Evolutionary conservation across 2,113 vertebrate species (phyloP).

Genomic region (Phrynosoma blainvillii): DNA sequence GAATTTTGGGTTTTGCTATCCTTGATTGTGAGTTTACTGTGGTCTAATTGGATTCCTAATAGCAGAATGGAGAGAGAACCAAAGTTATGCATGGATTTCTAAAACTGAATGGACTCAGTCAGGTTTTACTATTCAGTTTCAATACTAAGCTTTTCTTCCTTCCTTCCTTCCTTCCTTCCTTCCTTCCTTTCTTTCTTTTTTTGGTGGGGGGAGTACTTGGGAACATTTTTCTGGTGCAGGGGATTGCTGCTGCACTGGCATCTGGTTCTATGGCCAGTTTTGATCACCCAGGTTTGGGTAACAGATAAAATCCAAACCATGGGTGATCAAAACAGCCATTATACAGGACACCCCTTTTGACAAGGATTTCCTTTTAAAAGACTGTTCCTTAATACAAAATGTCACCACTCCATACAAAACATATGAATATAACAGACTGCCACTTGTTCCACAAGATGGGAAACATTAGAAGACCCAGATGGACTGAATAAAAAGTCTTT

Average conservation of each 20-base stretch:
- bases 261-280: no score
- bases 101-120: not conserved
- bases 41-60: not conserved
- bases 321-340: no score
- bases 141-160: not conserved
- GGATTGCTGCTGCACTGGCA: no score
- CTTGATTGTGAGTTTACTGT: no score
- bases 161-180: no score
- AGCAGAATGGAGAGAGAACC: not conserved
- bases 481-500: not conserved
- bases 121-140: not conserved
- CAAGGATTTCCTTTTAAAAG: not conserved
- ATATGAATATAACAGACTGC: not conserved
- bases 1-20: no score
- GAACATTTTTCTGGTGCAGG: no score
- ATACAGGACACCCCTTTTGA: not conserved
- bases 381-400: not conserved
- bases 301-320: no score
- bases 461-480: not conserved
- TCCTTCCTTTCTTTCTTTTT: no score
- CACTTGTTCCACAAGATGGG: not conserved
- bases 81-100: not conserved
- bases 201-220: not conserved
- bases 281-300: no score
- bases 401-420: not conserved